phyloP scores from a whole-genome alignment of 2,888 invertebrate genomes.

The Nematopogon swammerdamellus region DNA sequence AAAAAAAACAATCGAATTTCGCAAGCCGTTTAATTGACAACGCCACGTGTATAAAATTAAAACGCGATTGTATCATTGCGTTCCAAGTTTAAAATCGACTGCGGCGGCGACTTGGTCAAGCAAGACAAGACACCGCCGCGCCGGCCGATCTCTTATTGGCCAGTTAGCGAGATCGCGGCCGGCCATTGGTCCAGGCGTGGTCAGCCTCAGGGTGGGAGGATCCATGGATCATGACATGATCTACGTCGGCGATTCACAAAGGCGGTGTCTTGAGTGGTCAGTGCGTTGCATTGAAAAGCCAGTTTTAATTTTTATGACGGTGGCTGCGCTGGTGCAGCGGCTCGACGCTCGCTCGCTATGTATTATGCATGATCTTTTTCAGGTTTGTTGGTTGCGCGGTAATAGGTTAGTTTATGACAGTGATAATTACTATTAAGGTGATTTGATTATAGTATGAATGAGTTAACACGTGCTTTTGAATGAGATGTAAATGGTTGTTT shows the following conservation, averaged over 20 bases:
- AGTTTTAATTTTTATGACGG: neutral
- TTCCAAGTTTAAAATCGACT: neutral
- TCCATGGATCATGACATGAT: neutral
- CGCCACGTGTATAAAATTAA: neutral
- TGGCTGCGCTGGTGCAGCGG: neutral
- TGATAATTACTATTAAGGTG: neutral
- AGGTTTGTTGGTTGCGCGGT: no score
- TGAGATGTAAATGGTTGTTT: no score
- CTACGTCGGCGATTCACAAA: neutral
- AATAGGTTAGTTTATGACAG: neutral
- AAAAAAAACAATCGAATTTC: neutral
- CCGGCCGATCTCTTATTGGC: neutral
- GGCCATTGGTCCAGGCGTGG: neutral
- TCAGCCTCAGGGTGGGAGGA: neutral
- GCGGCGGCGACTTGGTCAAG: no score
- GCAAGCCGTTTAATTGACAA: neutral
- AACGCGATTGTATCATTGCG: neutral
- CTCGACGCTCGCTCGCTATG: no score
- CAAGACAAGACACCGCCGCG: no score
- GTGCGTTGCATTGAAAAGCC: neutral
- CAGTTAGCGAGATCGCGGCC: neutral
- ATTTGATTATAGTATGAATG: neutral
- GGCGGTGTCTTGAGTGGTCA: neutral
- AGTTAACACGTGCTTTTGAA: no score
- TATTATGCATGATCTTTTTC: neutral